Base-by-base conservation (phyloP, 2,113 vertebrate species). In the Daphoenositta chrysoptera region DNA sequence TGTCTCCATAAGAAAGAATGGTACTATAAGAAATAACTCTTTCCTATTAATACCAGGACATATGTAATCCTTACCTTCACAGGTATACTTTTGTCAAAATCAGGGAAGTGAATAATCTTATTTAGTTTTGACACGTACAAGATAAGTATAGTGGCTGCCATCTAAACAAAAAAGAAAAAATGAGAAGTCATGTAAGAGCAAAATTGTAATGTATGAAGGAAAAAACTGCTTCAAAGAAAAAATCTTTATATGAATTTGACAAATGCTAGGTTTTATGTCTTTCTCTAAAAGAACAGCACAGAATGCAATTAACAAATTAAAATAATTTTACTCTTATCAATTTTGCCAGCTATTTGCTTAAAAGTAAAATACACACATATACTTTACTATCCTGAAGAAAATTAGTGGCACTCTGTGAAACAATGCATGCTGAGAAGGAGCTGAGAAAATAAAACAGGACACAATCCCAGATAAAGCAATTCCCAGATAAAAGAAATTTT, bases 61-160 rank as follows among this genome's bases (percentile, higher is more conserved):
- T 69, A 66, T 0, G 6, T 33, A 58, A 89, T 65, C 82, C 97
- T 93, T 97, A 98, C 98, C 98, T 98, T 98, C 58, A 88, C 68
- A 92, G 98, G 97, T 81, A 98, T 98, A 82, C 89, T 97, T 95
- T 90, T 98, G 88, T 98, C 97, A 97, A 98, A 98, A 97, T 98
- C 97, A 19, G 98, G 98, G 31, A 98, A 98, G 26, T 98, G 95
- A 90, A 98, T 97, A 75, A 98, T 92, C 71, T 97, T 97, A 88
- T 92, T 97, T 68, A 97, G 71, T 93, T 98, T 98, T 88, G 97
- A 98, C 40, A 98, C 92, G 81, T 98, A 98, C 66, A 98, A 90
- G 83, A 98, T 97, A 93, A 98, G 91, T 91, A 98, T 97, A 79
- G 98, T 98, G 75, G 95, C 84, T 91, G 96, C 76, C 98, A 98